These are phyloP conservation scores for Albula goreensis DNA, from an alignment of 2,113 vertebrate species.

Conservation along the genomic window DNA sequence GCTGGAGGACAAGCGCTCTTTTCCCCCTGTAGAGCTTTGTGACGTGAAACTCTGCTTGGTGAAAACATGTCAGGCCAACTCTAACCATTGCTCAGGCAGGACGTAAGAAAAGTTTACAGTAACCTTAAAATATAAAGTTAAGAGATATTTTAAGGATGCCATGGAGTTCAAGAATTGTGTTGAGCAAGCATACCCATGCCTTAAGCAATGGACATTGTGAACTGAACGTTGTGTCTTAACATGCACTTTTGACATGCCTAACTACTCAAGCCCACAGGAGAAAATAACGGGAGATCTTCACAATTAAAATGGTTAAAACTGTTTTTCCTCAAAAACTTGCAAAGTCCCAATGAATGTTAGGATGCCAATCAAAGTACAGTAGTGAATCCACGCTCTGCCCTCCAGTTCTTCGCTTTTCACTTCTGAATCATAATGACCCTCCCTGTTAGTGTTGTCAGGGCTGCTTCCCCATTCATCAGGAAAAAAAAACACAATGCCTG, in stretches of 20 bases:
- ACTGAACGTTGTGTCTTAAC: conserved; percentile 22
- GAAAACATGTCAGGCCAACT: background rate
- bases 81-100: background rate
- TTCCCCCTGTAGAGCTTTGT: too few relatives aligned
- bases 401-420: background rate
- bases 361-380: background rate
- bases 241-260: conserved; percentile 15
- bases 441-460: background rate
- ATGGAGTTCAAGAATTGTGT: conserved; percentile 26
- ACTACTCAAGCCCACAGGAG: conserved; percentile 1
- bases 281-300: conserved; percentile 19
- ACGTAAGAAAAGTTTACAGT: background rate
- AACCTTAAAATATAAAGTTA: conserved; percentile 25
- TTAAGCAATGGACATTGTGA: conserved; percentile 21
- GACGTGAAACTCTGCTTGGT: too few relatives aligned
- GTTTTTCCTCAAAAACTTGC: too few relatives aligned
- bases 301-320: background rate
- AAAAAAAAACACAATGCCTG: background rate
- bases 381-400: conserved; percentile 17
- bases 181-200: conserved; percentile 28
- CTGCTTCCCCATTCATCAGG: background rate
- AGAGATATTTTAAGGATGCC: conserved; percentile 4
- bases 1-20: background rate
- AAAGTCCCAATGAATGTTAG: background rate
- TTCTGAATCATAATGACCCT: background rate